Conservation (phyloP, 1,140 invertebrate species). For the Druon quercuslanigerum region DNA sequence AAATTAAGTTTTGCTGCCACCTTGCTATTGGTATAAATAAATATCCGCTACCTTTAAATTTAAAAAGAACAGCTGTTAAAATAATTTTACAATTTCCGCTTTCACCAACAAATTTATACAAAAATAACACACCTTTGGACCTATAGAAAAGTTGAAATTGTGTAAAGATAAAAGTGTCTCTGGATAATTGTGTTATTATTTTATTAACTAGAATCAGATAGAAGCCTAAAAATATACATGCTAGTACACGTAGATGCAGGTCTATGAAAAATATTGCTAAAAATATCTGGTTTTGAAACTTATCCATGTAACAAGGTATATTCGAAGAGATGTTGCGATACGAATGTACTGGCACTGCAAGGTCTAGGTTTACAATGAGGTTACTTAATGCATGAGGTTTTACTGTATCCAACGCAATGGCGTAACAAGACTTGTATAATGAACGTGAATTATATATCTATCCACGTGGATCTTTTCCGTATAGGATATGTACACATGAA, state of each 20-base stretch:
- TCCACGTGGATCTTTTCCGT: conserved; percentile 25
- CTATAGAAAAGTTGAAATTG: background rate
- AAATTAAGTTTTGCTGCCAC: no score
- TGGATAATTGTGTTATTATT: conserved; percentile 9
- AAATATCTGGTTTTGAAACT: background rate
- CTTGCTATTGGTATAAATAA: no score
- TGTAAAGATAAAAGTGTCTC: background rate
- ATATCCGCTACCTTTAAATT: no score
- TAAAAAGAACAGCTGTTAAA: no score
- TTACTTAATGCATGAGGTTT: conserved; percentile 23
- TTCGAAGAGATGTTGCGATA: conserved; percentile 17
- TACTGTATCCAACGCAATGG: conserved; percentile 22
- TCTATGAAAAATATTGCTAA: background rate
- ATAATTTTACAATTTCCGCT: no score
- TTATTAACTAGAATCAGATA: conserved; percentile 10
- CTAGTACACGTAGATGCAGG: background rate
- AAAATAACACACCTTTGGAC: background rate
- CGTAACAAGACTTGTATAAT: conserved; percentile 29
- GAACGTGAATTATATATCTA: conserved; percentile 28
- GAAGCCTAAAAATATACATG: background rate
- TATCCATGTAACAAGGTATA: conserved; percentile 15
- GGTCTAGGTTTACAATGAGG: conserved; percentile 31
- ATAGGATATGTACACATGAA: background rate
- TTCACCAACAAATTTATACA: background rate
- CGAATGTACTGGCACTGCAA: conserved; percentile 18